Conservation (phyloP, 92 coral and sea anemone genomes). For the Zoanthus solanderi region DNA sequence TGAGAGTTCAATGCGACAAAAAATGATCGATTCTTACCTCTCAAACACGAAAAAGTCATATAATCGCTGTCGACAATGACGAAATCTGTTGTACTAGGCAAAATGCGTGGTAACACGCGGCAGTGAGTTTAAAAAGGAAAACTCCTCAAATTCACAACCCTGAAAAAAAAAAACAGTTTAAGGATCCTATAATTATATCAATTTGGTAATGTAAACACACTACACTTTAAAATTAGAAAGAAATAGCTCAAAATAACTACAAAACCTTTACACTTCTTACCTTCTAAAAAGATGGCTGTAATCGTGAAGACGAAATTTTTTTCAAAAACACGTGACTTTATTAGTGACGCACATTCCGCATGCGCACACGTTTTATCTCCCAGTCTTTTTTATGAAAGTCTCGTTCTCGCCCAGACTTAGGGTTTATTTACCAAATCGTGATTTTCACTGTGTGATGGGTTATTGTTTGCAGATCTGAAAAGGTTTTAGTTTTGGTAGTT, state of each 20-base stretch:
- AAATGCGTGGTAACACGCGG: constrained; percentile 60
- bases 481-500: constrained; percentile 14
- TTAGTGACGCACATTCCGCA: constrained; percentile 29
- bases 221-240: neutral
- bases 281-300: constrained; percentile 51
- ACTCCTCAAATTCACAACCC: constrained; percentile 38
- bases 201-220: neutral
- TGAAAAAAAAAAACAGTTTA: neutral
- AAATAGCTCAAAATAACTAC: constrained; percentile 3
- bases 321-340: constrained; percentile 2
- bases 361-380: constrained; percentile 10
- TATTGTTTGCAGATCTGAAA: constrained; percentile 26
- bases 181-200: neutral
- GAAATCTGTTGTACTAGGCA: constrained; percentile 63
- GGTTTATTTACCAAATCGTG: constrained; percentile 48
- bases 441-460: neutral
- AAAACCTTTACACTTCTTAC: neutral
- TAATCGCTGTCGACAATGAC: constrained; percentile 78
- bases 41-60: constrained; percentile 84
- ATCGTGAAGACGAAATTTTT: constrained; percentile 31
- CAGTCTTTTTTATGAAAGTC: constrained; percentile 16
- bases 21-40: constrained; percentile 63
- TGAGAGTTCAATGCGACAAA: constrained; percentile 27
- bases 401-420: constrained; percentile 43
- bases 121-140: neutral